A percentile compares a stretch with the other conserved stretches of the same genome.
These are phyloP conservation scores for Catocala fraxini DNA, from an alignment of 2,888 invertebrate genomes.

Conservation along the genomic window DNA sequence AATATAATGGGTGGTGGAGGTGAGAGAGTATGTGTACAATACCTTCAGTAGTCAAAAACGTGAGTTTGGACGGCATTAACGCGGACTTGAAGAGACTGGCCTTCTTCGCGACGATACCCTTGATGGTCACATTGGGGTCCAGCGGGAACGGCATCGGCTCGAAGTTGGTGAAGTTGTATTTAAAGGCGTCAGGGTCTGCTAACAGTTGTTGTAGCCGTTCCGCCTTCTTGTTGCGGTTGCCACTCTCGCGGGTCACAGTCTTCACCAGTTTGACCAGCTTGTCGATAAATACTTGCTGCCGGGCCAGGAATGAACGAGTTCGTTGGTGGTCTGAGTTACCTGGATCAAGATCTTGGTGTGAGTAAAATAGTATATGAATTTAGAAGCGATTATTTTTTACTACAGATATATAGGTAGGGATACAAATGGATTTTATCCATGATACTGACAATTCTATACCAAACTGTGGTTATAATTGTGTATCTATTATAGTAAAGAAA, in stretches of 20 bases:
- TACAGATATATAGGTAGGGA: no score
- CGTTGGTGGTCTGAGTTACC: conserved; percentile 91
- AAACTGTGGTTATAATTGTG: no score
- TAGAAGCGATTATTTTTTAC: no score
- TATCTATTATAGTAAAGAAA: no score
- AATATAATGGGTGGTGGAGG: no score
- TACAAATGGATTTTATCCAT: no score
- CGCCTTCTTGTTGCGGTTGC: conserved; percentile 96
- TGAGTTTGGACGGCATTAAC: conserved; percentile 96
- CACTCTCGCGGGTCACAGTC: conserved; percentile 95
- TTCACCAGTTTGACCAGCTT: conserved; percentile 96
- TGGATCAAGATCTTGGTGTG: conserved; percentile 34
- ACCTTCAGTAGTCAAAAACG: conserved; percentile 94
- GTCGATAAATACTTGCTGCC: conserved; percentile 97
- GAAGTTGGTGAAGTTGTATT: conserved; percentile 95
- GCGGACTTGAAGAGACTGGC: conserved; percentile 98
- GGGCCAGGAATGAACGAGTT: conserved; percentile 91
- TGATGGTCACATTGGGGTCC: conserved; percentile 96
- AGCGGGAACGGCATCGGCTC: conserved; percentile 97
- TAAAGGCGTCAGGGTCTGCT: conserved; percentile 93
- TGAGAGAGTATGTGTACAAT: conserved; percentile 63
- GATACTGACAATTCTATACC: no score
- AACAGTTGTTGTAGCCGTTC: conserved; percentile 95
- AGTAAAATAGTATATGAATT: background rate
- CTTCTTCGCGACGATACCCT: conserved; percentile 95